Evolutionary conservation across 2,888 invertebrate genomes (phyloP), one percentile per base, ranked within the genome.

Genomic region (Caenorhabditis zanzibari): DNA sequence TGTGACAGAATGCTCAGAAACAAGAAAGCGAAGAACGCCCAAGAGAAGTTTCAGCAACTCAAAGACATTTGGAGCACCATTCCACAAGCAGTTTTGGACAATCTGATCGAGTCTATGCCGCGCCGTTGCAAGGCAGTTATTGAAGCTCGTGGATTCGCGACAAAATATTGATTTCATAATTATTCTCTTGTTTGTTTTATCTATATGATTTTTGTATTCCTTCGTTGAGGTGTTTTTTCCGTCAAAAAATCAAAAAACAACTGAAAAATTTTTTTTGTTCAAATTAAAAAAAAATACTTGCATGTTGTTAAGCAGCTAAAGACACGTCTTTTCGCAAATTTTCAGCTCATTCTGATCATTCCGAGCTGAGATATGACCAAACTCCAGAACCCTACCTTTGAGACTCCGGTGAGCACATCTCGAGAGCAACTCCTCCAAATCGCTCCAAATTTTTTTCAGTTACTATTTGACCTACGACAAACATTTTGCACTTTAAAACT

Each of bases 71-170:
- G 73, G 73, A 73, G n/a, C 32, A 19, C 12, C 5, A 59, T 61
- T n/a, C 73, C 61, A 5, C 44, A 22, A 19, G 5, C 9, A 32
- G 32, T 47, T 16, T 26, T 73, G 12, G 32, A 32, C 9, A 49
- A 61, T 1, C 19, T 73, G 35, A 28, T 73, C 32, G 73, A 54
- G 1, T 63, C 61, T 3, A 73, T 73, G 49, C 73, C 61, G 6
- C 22, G 49, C 3, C 19, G 73, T 26, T 73, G 73, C 24, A 47
- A 63, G 22, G 73, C 61, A 7, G 59, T 73, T 7, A 41, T 73
- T 32, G 24, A 58, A 1, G 16, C 54, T 38, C 12, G 26, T 16
- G 71, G 58, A 58, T 38, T 24, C 19, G 68, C 68, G 7, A 68
- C 68, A 1, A 68, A 68, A 16, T 68, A 68, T 26, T 49, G 35